A percentile compares a stretch with the other conserved stretches of the same genome.
Conservation (phyloP, 2,113 vertebrate genomes). For the Pterocles orientalis region DNA sequence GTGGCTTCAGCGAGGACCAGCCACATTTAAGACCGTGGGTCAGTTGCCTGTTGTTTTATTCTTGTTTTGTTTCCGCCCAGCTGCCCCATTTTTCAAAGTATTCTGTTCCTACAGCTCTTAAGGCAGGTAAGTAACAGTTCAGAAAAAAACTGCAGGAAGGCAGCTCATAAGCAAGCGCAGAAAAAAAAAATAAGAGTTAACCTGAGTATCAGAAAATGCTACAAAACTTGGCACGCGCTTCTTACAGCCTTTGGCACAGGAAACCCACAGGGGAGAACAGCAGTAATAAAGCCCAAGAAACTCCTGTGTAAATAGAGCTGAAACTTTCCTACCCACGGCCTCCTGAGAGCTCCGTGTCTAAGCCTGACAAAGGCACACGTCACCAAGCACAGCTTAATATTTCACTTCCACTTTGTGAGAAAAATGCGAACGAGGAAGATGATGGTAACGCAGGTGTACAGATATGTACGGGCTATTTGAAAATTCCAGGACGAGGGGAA, state of each 20-base stretch:
- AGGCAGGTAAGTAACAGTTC: not conserved
- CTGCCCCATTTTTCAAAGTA: not conserved
- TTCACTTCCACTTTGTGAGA: not conserved
- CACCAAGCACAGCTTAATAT: not conserved
- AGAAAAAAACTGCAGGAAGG: not conserved
- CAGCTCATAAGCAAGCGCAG: not conserved
- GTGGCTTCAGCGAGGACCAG: rapidly evolving
- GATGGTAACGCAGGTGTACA: not conserved
- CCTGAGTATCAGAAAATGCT: slow-evolving; percentile 75
- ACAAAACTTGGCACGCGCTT: slow-evolving; percentile 56
- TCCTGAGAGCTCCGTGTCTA: not conserved
- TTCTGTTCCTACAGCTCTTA: not conserved
- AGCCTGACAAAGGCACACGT: not conserved
- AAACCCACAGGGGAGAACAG: not conserved
- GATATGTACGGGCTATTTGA: not conserved
- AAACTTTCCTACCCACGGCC: not conserved
- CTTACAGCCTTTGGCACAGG: slow-evolving; percentile 73
- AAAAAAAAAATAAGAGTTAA: slow-evolving; percentile 22
- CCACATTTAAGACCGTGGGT: rapidly evolving
- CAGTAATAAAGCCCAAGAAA: not conserved
- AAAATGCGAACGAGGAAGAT: not conserved
- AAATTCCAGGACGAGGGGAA: not conserved
- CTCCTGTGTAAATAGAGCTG: not conserved
- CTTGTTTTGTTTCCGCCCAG: not conserved
- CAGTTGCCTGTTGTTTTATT: not conserved